Conservation (phyloP, 2,113 vertebrate genomes). For the Alouatta palliata region DNA sequence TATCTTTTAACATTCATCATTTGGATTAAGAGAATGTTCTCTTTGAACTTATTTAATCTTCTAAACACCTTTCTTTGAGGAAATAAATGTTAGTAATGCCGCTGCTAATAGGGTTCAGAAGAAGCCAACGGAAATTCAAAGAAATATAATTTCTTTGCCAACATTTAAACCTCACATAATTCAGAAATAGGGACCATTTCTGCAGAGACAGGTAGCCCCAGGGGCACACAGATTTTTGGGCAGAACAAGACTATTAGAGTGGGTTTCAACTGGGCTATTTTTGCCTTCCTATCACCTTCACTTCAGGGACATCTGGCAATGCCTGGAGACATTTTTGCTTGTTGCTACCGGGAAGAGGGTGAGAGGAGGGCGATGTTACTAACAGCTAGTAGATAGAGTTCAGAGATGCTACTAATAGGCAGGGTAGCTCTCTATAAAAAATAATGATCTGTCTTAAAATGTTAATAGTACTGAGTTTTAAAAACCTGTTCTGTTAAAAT, state of each 20-base stretch:
- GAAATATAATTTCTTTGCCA: background rate
- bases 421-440: background rate
- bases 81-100: background rate
- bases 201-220: background rate
- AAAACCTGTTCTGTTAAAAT: background rate
- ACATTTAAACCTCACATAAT: background rate
- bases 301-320: background rate
- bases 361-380: background rate
- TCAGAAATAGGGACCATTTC: background rate
- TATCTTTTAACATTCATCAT: background rate
- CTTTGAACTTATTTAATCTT: constrained; percentile 6
- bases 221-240: too few species aligned
- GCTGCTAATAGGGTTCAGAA: background rate
- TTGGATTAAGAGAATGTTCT: background rate
- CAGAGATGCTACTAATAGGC: background rate
- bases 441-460: background rate
- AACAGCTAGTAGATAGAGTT: background rate
- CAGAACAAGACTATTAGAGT: background rate
- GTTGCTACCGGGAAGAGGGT: background rate
- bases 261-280: background rate
- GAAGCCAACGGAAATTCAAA: background rate
- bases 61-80: background rate
- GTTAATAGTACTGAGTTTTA: background rate
- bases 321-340: background rate
- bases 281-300: background rate